phyloP scores from a whole-genome alignment of 2,797 vertebrate species.

The Notoglanidium macrostoma region DNA sequence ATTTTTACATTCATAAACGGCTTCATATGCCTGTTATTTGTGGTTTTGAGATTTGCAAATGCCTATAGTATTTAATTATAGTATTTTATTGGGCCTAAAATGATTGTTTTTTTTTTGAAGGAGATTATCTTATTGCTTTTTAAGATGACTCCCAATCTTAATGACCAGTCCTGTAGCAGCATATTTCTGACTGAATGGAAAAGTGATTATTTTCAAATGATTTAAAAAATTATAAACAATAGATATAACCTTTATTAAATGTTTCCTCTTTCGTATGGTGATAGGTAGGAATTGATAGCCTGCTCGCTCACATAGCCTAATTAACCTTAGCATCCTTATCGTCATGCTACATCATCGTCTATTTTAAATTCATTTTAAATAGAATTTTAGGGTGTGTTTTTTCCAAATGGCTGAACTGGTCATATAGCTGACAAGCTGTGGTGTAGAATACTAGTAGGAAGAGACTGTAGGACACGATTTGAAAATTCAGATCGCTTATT shows the following conservation, averaged over 20 bases:
- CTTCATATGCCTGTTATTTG: neutral
- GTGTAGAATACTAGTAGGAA: neutral
- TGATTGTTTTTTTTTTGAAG: neutral
- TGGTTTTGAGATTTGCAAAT: neutral
- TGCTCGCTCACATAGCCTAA: neutral
- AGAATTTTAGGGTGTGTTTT: neutral
- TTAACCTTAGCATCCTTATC: neutral
- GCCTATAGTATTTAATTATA: neutral
- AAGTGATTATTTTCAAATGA: neutral
- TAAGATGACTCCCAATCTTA: neutral
- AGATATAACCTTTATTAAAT: neutral
- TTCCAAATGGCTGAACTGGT: neutral
- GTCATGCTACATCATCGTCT: neutral
- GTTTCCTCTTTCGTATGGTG: neutral
- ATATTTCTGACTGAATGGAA: neutral
- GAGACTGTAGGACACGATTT: neutral
- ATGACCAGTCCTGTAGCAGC: neutral
- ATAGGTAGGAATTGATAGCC: neutral
- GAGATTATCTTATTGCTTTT: neutral
- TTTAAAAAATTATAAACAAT: neutral
- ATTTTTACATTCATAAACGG: neutral
- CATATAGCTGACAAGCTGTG: no score
- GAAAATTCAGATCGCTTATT: neutral
- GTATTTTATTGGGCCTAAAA: neutral
- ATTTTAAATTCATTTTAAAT: neutral